Percentiles rank a stretch among this genome's conserved stretches.
These are phyloP conservation scores for Ovis aries DNA, from an alignment of 2,113 vertebrate genomes.

Conservation along the genomic window DNA sequence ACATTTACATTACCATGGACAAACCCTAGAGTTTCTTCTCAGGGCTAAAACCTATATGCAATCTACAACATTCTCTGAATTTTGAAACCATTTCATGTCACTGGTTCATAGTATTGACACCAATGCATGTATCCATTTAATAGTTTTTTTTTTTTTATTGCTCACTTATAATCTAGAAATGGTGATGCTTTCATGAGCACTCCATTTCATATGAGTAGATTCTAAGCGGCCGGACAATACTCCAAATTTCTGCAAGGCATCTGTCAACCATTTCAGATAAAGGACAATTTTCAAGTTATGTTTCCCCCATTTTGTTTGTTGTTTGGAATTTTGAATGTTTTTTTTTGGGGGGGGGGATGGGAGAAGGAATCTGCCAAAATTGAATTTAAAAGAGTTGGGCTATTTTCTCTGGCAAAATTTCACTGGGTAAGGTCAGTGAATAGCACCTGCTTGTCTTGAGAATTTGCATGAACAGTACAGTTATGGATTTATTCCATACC, in stretches of 20 bases:
- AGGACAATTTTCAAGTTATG: slow-evolving; percentile 4
- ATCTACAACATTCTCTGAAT: neutral
- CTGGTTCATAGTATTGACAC: neutral
- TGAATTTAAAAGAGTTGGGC: slow-evolving; percentile 22
- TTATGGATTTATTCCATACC: slow-evolving; percentile 60
- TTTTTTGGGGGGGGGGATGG: no score
- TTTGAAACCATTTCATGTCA: neutral
- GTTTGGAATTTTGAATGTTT: slow-evolving; percentile 15
- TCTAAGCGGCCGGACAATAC: neutral
- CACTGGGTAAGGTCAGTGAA: slow-evolving; percentile 35
- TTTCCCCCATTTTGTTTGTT: neutral
- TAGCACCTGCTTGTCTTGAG: slow-evolving; percentile 52
- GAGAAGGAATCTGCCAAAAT: neutral
- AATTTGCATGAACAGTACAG: slow-evolving; percentile 53
- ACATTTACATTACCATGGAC: neutral
- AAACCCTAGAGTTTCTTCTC: neutral
- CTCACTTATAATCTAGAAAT: neutral
- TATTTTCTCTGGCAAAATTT: slow-evolving; percentile 51
- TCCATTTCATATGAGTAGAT: slow-evolving; percentile 1
- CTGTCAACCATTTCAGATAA: slow-evolving; percentile 50
- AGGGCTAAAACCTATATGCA: neutral
- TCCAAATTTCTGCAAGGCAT: slow-evolving; percentile 26
- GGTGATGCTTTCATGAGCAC: neutral
- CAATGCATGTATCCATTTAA: neutral
- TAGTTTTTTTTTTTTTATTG: neutral